A percentile compares a stretch with the other conserved stretches of the same genome.
phyloP scores from a whole-genome alignment of 2,888 invertebrate genomes.

The Marasmarcha lunaedactyla region DNA sequence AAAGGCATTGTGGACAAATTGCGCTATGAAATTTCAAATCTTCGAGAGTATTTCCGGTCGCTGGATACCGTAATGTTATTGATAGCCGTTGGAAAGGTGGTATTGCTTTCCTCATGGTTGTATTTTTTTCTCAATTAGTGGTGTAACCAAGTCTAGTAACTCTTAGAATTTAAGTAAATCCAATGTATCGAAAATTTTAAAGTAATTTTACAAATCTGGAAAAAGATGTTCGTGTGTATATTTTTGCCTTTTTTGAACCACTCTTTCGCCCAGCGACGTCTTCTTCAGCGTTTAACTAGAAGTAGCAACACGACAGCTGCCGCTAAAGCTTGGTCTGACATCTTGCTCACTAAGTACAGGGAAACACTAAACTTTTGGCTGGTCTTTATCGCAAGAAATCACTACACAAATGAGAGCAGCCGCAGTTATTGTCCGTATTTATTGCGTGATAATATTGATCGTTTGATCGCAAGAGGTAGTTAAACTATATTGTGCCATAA shows the following conservation, averaged over 20 bases:
- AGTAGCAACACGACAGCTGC: no score
- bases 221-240: conserved; percentile 10
- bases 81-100: conserved; percentile 14
- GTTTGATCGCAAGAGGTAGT: no score
- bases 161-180: conserved; percentile 4
- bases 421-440: no score
- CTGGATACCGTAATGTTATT: conserved; percentile 15
- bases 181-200: conserved; percentile 4
- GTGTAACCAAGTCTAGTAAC: conserved; percentile 9
- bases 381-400: no score
- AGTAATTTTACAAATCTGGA: conserved; percentile 10
- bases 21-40: conserved; percentile 14
- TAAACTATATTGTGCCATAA: no score
- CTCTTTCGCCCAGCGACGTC: conserved; percentile 2
- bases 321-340: no score
- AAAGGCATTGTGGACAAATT: conserved; percentile 14
- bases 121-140: conserved; percentile 7
- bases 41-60: conserved; percentile 14
- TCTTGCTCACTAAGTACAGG: no score
- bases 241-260: conserved; percentile 10
- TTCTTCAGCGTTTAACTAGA: background rate
- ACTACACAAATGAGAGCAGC: no score
- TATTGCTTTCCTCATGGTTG: conserved; percentile 14
- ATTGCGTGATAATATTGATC: no score
- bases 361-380: no score